These are phyloP conservation scores for Lampris megalopsis DNA, from an alignment of 2,113 vertebrate species.

Conservation along the genomic window DNA sequence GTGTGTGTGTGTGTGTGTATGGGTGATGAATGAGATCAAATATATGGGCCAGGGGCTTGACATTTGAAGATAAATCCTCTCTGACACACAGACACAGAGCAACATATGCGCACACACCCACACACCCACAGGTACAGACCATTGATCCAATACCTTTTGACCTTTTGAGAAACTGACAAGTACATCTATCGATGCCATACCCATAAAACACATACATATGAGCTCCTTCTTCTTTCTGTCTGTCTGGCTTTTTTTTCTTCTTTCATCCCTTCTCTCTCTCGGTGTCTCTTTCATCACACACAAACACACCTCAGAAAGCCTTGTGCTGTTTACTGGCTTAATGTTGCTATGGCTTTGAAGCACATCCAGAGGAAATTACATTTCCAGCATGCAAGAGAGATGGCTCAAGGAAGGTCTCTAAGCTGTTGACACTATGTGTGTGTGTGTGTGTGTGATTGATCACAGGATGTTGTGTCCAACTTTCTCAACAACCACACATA, in stretches of 20 bases:
- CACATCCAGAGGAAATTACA: slow-evolving; percentile 53
- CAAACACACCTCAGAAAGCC: slow-evolving; percentile 10
- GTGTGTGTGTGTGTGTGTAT: slow-evolving; percentile 26
- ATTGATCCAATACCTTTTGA: slow-evolving; percentile 54
- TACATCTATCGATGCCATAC: slow-evolving; percentile 11
- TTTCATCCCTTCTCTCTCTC: neutral
- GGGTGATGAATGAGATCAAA: slow-evolving; percentile 49
- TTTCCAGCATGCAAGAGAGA: slow-evolving; percentile 27
- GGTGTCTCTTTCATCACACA: slow-evolving; percentile 1
- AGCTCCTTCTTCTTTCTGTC: neutral
- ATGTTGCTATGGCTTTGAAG: slow-evolving; percentile 31
- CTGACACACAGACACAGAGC: neutral
- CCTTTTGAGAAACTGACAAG: slow-evolving; percentile 43
- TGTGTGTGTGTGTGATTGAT: neutral
- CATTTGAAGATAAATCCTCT: slow-evolving; percentile 52
- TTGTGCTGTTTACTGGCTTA: slow-evolving; percentile 25
- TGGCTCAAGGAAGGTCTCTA: slow-evolving; percentile 12
- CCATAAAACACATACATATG: neutral
- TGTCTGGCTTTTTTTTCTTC: neutral
- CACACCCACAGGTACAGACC: slow-evolving; percentile 3
- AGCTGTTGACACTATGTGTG: slow-evolving; percentile 18
- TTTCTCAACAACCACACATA: too few species aligned
- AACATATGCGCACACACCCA: neutral
- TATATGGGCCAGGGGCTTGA: slow-evolving; percentile 33
- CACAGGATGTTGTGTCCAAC: neutral